A percentile compares a stretch with the other conserved stretches of the same genome.
phyloP scores from a whole-genome alignment of 2,113 vertebrate genomes.

The Amazona guildingii region DNA sequence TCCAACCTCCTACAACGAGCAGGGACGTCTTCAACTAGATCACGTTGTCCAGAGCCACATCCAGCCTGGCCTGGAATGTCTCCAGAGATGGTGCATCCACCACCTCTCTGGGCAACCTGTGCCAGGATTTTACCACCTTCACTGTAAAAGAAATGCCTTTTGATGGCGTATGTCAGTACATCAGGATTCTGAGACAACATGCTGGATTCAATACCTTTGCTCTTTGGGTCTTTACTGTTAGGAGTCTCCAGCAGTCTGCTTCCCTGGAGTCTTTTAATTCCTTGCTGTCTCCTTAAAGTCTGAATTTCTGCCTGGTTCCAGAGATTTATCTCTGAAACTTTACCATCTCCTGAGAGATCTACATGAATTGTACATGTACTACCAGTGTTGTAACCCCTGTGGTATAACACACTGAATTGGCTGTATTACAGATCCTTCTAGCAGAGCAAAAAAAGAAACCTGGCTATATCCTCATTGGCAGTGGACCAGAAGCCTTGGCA shows the following conservation, averaged over 20 bases:
- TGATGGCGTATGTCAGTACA: not conserved
- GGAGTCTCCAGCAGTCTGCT: not conserved
- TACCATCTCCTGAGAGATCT: constrained; percentile 35
- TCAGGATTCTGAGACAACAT: not conserved
- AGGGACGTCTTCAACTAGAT: not conserved
- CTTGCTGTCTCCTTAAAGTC: constrained; percentile 16
- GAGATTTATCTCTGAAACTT: constrained; percentile 45
- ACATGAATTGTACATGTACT: constrained; percentile 31
- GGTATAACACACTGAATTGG: constrained; percentile 18
- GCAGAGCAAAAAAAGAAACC: not conserved
- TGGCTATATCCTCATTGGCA: constrained; percentile 1
- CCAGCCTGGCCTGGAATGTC: not conserved
- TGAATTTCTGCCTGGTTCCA: constrained; percentile 21
- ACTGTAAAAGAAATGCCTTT: not conserved
- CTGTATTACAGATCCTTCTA: constrained; percentile 36
- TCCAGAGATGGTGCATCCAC: not conserved
- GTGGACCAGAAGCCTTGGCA: constrained; percentile 26
- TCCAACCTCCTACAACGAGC: not conserved
- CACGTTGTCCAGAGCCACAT: not conserved
- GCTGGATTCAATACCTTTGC: not conserved
- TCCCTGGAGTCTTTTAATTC: constrained; percentile 10
- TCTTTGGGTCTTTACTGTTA: not conserved
- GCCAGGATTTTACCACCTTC: not conserved
- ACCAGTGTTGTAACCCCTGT: not conserved
- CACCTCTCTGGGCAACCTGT: not conserved